phyloP scores from a whole-genome alignment of 37 sponge, comb jelly and placozoan species.

The Mnemiopsis leidyi region DNA sequence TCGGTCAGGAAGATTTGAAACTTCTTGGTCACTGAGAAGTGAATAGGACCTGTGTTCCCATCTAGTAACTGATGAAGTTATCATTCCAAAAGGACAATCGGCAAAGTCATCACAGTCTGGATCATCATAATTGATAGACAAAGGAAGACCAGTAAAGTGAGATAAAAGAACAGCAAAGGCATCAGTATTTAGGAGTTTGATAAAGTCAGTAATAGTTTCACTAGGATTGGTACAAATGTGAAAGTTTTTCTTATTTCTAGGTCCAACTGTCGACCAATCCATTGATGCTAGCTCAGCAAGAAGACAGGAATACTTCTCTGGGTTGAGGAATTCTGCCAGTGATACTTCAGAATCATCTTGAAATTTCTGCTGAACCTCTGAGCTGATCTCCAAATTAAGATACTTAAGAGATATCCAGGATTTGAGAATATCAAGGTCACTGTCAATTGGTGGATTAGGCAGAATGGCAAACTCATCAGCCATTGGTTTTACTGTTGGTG shows the following conservation, averaged over 20 bases:
- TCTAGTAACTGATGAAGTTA: not conserved
- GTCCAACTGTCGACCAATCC: conserved; percentile 27
- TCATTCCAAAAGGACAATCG: not conserved
- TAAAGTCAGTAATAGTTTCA: not conserved
- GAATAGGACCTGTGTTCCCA: conserved; percentile 5
- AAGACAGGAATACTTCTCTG: conserved; percentile 6
- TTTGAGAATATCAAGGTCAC: not conserved
- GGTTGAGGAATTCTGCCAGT: conserved; percentile 1
- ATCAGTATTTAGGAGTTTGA: not conserved
- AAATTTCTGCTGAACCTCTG: conserved; percentile 33
- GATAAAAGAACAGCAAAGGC: conserved; percentile 48
- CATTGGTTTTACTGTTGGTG: not conserved
- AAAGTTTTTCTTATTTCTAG: not conserved
- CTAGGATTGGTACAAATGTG: not conserved
- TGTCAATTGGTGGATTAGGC: not conserved
- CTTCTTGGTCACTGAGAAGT: conserved; percentile 49
- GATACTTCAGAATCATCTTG: conserved; percentile 62
- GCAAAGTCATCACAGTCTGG: not conserved
- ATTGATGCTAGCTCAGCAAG: not conserved
- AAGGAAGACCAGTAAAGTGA: conserved; percentile 54
- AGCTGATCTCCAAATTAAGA: conserved; percentile 36
- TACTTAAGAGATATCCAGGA: conserved; percentile 55
- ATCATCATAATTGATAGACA: conserved; percentile 36
- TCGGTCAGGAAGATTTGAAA: not conserved
- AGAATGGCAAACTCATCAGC: too few relatives aligned